Conservation (phyloP, 2,797 vertebrate genomes). For the Sebastes elongatus region DNA sequence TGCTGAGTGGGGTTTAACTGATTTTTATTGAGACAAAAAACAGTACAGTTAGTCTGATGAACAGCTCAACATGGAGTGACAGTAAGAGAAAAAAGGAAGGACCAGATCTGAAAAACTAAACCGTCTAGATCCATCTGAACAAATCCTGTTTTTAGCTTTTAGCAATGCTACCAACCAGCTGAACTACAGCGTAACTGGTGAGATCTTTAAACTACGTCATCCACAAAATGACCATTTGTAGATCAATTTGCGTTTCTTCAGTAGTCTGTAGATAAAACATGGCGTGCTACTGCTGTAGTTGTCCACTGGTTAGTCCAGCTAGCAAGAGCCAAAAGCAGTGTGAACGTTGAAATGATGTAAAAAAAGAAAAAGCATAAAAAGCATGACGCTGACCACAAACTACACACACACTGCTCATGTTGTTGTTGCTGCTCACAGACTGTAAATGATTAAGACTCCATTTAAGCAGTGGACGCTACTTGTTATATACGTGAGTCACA, state of each 20-base stretch:
- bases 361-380: background rate
- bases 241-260: background rate
- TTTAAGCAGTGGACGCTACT: background rate
- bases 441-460: background rate
- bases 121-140: background rate
- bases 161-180: too few relatives aligned
- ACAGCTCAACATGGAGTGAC: background rate
- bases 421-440: slow-evolving; percentile 7
- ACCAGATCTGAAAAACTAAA: background rate
- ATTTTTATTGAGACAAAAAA: background rate
- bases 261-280: background rate
- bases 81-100: background rate
- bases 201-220: background rate
- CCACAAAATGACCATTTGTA: background rate
- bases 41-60: background rate
- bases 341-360: background rate
- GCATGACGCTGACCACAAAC: background rate
- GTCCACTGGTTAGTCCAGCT: background rate
- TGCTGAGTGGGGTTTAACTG: background rate
- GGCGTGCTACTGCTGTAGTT: background rate
- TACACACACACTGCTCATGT: background rate
- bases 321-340: background rate
- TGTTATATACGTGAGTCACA: slow-evolving; percentile 41
- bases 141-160: too few relatives aligned
- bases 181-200: background rate